Percentiles rank a stretch among this genome's conserved stretches.
phyloP scores from a whole-genome alignment of 2,888 invertebrate genomes.

The Drosophila bunnanda region DNA sequence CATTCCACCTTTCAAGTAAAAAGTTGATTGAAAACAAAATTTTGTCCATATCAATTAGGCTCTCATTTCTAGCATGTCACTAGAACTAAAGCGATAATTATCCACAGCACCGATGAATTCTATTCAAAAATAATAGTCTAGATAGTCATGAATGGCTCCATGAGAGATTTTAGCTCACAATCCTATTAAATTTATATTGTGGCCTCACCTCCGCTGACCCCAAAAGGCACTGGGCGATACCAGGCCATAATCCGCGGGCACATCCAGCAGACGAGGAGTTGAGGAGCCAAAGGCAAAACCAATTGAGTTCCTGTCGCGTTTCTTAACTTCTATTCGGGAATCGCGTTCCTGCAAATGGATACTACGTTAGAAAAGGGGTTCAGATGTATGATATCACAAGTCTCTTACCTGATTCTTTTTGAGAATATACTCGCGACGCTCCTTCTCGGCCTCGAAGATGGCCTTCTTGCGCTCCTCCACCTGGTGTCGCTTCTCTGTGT shows the following conservation, averaged over 20 bases:
- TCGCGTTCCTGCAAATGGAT: constrained; percentile 88
- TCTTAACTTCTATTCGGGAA: constrained; percentile 91
- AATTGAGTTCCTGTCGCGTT: constrained; percentile 89
- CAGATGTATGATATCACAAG: background rate
- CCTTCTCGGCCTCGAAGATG: constrained; percentile 95
- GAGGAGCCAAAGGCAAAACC: constrained; percentile 97
- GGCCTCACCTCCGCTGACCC: constrained; percentile 90
- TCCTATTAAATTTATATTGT: constrained; percentile 2
- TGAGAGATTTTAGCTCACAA: background rate
- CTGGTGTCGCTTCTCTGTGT: constrained; percentile 89
- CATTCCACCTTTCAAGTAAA: background rate
- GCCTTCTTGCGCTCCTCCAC: constrained; percentile 95
- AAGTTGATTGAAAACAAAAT: background rate
- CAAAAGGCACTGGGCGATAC: constrained; percentile 87
- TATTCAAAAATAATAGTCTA: constrained; percentile 3
- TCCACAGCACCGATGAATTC: constrained; percentile 5
- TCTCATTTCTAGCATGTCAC: constrained; percentile 11
- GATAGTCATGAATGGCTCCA: constrained; percentile 6
- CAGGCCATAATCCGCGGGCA: constrained; percentile 89
- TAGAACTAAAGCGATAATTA: constrained; percentile 15
- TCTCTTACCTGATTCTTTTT: constrained; percentile 89
- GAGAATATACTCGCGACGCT: constrained; percentile 93
- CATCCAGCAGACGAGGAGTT: constrained; percentile 93
- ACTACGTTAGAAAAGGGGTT: background rate
- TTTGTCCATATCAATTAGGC: background rate